Conservation (phyloP, 2,113 vertebrate genomes). For the Rhodinocichla rosea region DNA sequence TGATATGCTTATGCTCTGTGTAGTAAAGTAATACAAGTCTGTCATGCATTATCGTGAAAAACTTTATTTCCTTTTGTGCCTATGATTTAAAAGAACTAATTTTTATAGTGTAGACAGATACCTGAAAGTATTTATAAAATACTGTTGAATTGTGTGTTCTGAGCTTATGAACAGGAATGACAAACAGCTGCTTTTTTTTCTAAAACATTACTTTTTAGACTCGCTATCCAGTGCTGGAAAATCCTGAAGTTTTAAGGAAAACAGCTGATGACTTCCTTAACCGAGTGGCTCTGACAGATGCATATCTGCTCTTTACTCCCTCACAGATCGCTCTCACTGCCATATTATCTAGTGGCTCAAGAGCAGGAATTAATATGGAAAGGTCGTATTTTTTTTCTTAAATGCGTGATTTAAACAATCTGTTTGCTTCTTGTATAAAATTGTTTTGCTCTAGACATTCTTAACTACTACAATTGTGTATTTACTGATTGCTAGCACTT, state of each 20-base stretch:
- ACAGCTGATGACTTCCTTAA: constrained; percentile 91
- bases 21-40: not conserved
- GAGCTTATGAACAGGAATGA: not conserved
- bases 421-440: not conserved
- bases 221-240: constrained; percentile 86
- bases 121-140: not conserved
- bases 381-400: constrained; percentile 71
- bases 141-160: not conserved
- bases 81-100: not conserved
- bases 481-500: not conserved
- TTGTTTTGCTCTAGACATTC: not conserved
- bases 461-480: not conserved
- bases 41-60: not conserved
- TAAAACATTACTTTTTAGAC: constrained; percentile 78
- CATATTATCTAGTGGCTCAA: constrained; percentile 86
- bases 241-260: constrained; percentile 91
- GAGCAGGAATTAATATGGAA: constrained; percentile 90
- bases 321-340: constrained; percentile 91
- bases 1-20: fast-evolving
- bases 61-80: not conserved
- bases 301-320: constrained; percentile 86
- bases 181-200: not conserved
- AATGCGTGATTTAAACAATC: not conserved
- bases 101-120: not conserved
- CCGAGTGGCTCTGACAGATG: constrained; percentile 86